These are phyloP conservation scores for Trematocara stigmaticum DNA, from an alignment of 2,113 vertebrate species.

Conservation along the genomic window DNA sequence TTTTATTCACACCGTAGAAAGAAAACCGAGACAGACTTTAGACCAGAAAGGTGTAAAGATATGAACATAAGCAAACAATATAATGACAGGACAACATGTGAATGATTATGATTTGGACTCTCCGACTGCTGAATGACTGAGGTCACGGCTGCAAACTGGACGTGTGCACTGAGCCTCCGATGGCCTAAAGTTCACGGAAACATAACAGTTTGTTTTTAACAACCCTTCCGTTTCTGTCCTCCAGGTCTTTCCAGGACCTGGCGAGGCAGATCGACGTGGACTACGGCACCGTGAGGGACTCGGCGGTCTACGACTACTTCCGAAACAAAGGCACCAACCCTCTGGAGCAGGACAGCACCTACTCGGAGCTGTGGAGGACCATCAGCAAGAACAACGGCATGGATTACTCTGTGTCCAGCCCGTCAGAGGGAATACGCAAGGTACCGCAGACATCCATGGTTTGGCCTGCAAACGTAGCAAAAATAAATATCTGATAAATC, in stretches of 20 bases:
- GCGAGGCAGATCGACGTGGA: conserved; percentile 90
- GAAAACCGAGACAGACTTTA: not conserved
- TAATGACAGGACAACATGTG: not conserved
- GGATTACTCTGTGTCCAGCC: conserved; percentile 87
- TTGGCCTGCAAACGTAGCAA: not conserved
- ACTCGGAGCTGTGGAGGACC: conserved; percentile 92
- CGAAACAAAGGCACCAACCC: conserved; percentile 95
- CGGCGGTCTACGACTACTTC: conserved; percentile 95
- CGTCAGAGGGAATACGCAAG: conserved; percentile 95
- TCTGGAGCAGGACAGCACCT: conserved; percentile 94
- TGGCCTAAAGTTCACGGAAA: not conserved
- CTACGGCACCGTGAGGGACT: conserved; percentile 93
- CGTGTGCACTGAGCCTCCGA: not conserved
- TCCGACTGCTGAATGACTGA: too few relatives aligned
- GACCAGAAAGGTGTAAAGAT: not conserved
- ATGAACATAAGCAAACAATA: not conserved
- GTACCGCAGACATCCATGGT: conserved; percentile 23
- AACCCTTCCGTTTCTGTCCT: not conserved
- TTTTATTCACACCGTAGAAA: not conserved
- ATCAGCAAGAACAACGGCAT: conserved; percentile 89
- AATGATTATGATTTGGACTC: not conserved
- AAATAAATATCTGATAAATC: not conserved
- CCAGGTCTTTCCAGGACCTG: conserved; percentile 93
- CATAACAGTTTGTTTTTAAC: not conserved
- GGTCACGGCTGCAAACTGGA: not conserved